Conservation (phyloP, 2,113 vertebrate species). For the Tragelaphus buxtoni region DNA sequence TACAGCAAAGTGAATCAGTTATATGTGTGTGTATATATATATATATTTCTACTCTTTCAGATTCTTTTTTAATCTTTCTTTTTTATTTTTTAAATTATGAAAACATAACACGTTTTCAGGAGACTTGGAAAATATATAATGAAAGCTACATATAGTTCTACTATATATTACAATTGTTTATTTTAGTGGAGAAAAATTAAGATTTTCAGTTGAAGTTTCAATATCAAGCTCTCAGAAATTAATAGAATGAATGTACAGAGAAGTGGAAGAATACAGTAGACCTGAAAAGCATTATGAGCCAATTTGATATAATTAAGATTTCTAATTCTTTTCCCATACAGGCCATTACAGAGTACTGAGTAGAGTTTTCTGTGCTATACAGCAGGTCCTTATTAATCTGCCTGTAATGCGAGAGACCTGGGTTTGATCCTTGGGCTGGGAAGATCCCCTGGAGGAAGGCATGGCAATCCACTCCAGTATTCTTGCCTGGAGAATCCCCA, state of each 20-base stretch:
- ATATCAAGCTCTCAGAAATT: not conserved
- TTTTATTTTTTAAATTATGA: not conserved
- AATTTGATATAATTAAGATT: not conserved
- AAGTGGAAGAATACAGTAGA: not conserved
- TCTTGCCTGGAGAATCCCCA: not conserved
- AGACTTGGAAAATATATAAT: not conserved
- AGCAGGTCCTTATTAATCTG: not conserved
- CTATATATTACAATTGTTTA: not conserved
- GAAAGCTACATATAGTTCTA: not conserved
- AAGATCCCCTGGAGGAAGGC: not conserved
- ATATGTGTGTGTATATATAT: not conserved
- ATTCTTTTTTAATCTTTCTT: not conserved
- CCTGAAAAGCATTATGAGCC: not conserved
- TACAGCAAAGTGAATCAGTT: not conserved
- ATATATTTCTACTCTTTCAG: not conserved
- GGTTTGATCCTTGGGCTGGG: not conserved
- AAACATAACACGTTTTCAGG: not conserved
- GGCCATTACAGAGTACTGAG: not conserved
- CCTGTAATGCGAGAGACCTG: not conserved
- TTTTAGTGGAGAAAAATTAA: not conserved
- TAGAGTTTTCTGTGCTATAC: not conserved
- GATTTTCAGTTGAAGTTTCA: not conserved
- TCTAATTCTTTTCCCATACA: not conserved
- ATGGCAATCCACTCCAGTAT: not conserved
- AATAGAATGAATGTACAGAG: not conserved